Evolutionary conservation across 1,140 invertebrate genomes (phyloP).

Genomic region (Condylostylus longicornis): DNA sequence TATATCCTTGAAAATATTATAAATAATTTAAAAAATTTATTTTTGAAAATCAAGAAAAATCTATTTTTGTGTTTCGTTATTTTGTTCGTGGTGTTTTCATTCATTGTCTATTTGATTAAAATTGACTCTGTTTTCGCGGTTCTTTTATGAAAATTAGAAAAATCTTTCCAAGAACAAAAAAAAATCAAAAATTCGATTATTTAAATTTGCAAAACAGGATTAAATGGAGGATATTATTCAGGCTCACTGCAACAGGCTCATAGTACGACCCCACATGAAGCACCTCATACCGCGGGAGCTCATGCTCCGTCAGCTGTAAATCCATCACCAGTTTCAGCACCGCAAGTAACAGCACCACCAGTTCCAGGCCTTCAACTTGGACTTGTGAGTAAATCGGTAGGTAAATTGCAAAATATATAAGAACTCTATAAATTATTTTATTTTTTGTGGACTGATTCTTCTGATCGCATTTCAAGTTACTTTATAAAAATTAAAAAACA

Average conservation of each 20-base stretch:
- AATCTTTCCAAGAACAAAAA: no score
- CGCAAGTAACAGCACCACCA: slow-evolving; percentile 20
- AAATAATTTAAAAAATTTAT: no score
- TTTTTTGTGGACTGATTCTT: slow-evolving; percentile 2
- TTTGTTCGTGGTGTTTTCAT: no score
- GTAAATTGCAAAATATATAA: no score
- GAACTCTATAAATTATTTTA: not conserved
- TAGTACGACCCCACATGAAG: slow-evolving; percentile 61
- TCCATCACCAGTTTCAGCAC: slow-evolving; percentile 16
- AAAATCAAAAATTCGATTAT: no score
- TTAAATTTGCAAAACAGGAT: slow-evolving; percentile 39
- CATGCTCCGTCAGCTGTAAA: slow-evolving; percentile 29
- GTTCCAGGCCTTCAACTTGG: slow-evolving; percentile 30
- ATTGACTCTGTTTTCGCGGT: no score
- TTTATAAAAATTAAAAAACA: not conserved
- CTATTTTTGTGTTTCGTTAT: no score
- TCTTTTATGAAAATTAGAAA: no score
- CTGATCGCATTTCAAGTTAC: not conserved
- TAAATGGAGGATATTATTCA: slow-evolving; percentile 56
- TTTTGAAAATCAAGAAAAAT: no score
- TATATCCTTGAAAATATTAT: no score
- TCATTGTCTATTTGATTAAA: no score
- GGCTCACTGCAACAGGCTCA: slow-evolving; percentile 57
- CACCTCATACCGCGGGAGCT: slow-evolving; percentile 41
- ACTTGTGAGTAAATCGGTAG: slow-evolving; percentile 34